A percentile compares a stretch with the other conserved stretches of the same genome.
Conservation (phyloP, 2,797 vertebrate species). For the Halcyon chelicuti region DNA sequence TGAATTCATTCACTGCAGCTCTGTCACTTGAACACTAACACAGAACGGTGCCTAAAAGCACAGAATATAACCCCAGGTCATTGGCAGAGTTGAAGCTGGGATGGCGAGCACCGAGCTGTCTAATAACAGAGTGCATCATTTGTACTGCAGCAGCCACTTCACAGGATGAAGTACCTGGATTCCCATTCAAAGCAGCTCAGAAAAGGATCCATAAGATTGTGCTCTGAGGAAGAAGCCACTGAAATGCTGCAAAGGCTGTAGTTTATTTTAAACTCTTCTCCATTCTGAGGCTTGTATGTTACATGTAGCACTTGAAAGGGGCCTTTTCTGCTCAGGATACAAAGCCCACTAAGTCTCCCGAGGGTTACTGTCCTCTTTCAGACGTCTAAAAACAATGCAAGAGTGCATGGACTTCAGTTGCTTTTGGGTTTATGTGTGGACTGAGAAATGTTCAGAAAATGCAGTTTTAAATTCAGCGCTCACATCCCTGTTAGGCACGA, state of each 20-base stretch:
- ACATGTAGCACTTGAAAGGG: background rate
- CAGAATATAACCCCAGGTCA: background rate
- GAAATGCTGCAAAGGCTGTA: background rate
- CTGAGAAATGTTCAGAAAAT: background rate
- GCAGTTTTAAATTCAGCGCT: background rate
- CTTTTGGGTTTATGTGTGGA: background rate
- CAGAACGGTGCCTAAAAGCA: background rate
- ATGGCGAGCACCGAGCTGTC: background rate
- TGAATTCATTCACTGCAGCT: fast-evolving
- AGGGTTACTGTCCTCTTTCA: background rate
- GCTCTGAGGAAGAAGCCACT: background rate
- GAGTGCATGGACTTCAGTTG: background rate
- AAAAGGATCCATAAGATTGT: background rate
- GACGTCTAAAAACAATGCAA: background rate
- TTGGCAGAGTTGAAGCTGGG: background rate
- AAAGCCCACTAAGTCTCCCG: background rate
- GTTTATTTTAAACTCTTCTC: background rate
- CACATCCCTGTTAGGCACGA: background rate
- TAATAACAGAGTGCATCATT: background rate
- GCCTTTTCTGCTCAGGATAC: background rate
- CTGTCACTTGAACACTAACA: background rate
- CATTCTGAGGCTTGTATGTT: background rate
- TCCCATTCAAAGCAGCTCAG: background rate
- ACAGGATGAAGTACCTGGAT: background rate
- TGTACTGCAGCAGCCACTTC: background rate